Base-by-base conservation (phyloP, 2,888 invertebrate genomes). In the Thymelicus sylvestris region DNA sequence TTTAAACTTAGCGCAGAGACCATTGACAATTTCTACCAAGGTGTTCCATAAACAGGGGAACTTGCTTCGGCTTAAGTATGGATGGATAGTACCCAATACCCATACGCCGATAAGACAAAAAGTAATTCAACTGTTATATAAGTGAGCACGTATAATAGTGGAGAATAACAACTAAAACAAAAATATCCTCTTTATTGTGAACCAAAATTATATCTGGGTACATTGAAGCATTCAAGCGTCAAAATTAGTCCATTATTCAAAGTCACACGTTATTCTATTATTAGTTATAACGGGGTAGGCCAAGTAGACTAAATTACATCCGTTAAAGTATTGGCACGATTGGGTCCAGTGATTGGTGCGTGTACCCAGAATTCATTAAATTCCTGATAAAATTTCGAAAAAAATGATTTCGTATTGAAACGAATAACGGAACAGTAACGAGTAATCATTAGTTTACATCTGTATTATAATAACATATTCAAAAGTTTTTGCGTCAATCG, bases 401-500 rank as follows among this genome's bases (percentile, higher is more conserved):
- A 57, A 65, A 65, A 65, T 65, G 38, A 41, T 65, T 38, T 41
- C 19, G 41, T 39, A 66, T 38, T 39, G 55, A 19, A 44, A 13
- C n/a, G 57, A 44, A 44, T 50, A 66, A 57, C 57, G 8, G 24
- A 57, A 24, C 52, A 8, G 50, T 38, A 7, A 66, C 60, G 39
- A 68, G 63, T 68, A 69, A 72, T 64, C 61, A 44, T 73, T 13
- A 44, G 3, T 61, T n/a, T 60, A 74, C 66, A 67, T 72, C 72
- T 61, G 48, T 70, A 60, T 74, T 72, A 64, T 71, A 67, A 67
- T 67, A 69, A 63, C 52, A 61, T 65, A 72, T 74, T 70, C 70
- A 67, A 50, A 48, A 70, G 24, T 74, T 74, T 74, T 72, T 70
- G 70, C 67, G 57, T 39, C 55, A 6, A 55, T 57, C 44, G 41